Conservation (phyloP, 1,140 invertebrate species). For the Octopus sinensis region DNA sequence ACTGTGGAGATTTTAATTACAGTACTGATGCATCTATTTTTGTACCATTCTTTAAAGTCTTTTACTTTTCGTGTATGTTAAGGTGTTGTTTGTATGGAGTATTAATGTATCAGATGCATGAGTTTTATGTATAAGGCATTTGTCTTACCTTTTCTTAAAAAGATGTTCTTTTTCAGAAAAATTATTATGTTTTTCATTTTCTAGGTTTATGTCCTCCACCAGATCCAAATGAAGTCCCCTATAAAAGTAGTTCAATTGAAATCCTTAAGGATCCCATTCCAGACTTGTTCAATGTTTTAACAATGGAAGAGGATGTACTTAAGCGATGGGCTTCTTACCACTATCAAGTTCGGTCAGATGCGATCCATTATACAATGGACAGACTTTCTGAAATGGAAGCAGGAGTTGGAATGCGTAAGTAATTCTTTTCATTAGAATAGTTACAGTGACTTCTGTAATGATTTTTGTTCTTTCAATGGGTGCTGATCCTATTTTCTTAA, state of each 20-base stretch:
- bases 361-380: slow-evolving; percentile 17
- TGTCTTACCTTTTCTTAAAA: too few relatives aligned
- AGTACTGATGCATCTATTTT: too few relatives aligned
- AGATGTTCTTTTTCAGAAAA: background rate
- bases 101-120: too few relatives aligned
- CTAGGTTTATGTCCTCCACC: slow-evolving; percentile 78
- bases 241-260: slow-evolving; percentile 81
- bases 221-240: slow-evolving; percentile 65
- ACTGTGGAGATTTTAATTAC: too few relatives aligned
- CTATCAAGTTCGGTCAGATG: slow-evolving; percentile 36
- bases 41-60: too few relatives aligned
- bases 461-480: too few relatives aligned
- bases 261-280: slow-evolving; percentile 78
- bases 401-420: background rate
- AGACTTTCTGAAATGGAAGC: background rate
- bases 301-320: slow-evolving; percentile 67
- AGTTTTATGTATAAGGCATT: too few relatives aligned
- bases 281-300: slow-evolving; percentile 77
- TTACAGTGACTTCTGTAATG: too few relatives aligned
- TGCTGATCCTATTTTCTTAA: too few relatives aligned
- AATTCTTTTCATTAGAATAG: background rate
- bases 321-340: slow-evolving; percentile 39
- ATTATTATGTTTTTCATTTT: slow-evolving; percentile 18
- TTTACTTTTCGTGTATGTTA: too few relatives aligned
- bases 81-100: too few relatives aligned